phyloP scores from a whole-genome alignment of 2,113 vertebrate species.

The Thamnophis sirtalis region DNA sequence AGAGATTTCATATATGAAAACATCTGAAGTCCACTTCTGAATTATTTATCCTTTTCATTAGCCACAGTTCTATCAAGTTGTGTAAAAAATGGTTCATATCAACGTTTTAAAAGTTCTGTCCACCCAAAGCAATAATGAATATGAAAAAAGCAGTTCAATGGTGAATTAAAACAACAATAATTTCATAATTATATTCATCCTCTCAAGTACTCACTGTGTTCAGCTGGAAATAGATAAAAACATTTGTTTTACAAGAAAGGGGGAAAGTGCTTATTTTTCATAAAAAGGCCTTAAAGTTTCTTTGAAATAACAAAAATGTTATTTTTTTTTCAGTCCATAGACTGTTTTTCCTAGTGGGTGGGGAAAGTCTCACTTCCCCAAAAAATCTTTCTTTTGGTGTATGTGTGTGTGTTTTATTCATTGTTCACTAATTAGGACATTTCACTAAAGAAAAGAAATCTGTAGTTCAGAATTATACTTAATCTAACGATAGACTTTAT shows the following conservation, averaged over 20 bases:
- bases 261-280: not conserved
- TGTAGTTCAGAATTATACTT: not conserved
- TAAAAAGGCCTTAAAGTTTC: not conserved
- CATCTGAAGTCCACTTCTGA: not conserved
- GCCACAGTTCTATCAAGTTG: not conserved
- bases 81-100: not conserved
- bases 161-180: not conserved
- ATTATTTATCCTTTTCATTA: constrained; percentile 19
- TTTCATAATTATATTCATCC: not conserved
- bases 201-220: not conserved
- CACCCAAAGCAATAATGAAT: not conserved
- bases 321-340: not conserved
- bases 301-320: not conserved
- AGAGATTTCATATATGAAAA: constrained; percentile 3
- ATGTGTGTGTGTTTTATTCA: not conserved
- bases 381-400: not conserved
- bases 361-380: not conserved
- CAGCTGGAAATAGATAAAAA: not conserved
- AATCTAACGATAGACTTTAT: not conserved
- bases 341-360: not conserved
- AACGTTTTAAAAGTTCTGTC: constrained; percentile 6
- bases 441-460: not conserved
- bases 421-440: not conserved
- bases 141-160: not conserved
- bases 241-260: not conserved